Conservation (phyloP, 2,888 invertebrate species). For the Lysandra coridon region DNA sequence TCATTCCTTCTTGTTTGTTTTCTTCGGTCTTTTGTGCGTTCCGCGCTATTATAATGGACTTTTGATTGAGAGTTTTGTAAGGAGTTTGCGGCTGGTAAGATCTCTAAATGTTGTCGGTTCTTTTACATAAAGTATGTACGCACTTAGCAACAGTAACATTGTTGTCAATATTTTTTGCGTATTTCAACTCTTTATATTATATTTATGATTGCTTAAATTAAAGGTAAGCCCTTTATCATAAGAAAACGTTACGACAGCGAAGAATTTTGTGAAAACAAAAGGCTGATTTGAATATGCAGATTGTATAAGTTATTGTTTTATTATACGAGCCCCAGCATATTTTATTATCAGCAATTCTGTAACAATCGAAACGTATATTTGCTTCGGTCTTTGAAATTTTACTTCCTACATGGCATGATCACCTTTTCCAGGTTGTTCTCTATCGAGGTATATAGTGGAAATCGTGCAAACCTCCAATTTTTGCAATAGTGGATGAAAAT, state of each 20-base stretch:
- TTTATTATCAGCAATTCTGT: background rate
- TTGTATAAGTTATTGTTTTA: slow-evolving; percentile 15
- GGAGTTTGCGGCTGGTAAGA: background rate
- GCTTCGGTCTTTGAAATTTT: background rate
- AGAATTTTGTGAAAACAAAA: background rate
- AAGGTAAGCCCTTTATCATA: background rate
- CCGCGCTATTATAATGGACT: slow-evolving; percentile 1
- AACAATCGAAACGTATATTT: background rate
- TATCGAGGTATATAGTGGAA: too few species aligned
- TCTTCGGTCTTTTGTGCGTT: background rate
- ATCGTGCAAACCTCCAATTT: too few species aligned
- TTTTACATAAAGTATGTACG: background rate
- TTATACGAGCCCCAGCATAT: background rate
- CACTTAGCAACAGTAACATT: background rate
- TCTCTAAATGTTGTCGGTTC: background rate
- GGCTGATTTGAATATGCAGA: slow-evolving; percentile 17
- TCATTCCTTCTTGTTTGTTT: slow-evolving; percentile 15
- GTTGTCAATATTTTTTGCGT: background rate
- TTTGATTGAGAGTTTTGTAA: background rate
- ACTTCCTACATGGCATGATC: background rate
- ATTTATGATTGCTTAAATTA: background rate
- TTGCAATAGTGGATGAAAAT: too few species aligned
- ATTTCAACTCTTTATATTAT: background rate
- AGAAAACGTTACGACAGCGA: background rate
- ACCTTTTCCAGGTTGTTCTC: too few species aligned